These are phyloP conservation scores for Tetramorium simillimum DNA, from an alignment of 1,140 invertebrate genomes.

Conservation along the genomic window DNA sequence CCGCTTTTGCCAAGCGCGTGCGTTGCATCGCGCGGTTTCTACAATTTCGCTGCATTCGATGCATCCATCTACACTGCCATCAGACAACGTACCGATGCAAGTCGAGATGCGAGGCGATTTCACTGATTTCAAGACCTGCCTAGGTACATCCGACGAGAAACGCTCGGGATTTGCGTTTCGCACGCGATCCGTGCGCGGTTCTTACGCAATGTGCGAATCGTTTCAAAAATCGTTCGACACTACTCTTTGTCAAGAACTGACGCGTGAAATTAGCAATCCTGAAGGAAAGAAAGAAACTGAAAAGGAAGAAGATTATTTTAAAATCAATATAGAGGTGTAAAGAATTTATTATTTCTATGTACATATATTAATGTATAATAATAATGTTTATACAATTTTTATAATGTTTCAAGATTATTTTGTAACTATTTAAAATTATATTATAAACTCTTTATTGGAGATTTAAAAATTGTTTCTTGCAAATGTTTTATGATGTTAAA, in stretches of 20 bases:
- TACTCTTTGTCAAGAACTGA: neutral
- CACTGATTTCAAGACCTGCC: slow-evolving; percentile 14
- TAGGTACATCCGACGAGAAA: slow-evolving; percentile 5
- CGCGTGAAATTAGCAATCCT: neutral
- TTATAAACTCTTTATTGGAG: too few relatives aligned
- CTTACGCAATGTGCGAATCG: slow-evolving; percentile 15
- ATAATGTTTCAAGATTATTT: too few relatives aligned
- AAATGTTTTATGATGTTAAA: too few relatives aligned
- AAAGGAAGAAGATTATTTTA: neutral
- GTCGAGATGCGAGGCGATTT: slow-evolving; percentile 37
- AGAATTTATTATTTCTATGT: neutral
- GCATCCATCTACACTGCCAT: neutral
- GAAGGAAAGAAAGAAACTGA: neutral
- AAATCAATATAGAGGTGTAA: neutral
- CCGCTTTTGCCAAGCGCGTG: slow-evolving; percentile 44
- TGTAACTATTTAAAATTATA: too few relatives aligned
- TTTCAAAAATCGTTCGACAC: neutral
- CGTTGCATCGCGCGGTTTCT: slow-evolving; percentile 21
- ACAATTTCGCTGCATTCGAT: slow-evolving; percentile 38
- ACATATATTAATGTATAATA: too few relatives aligned
- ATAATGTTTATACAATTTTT: too few relatives aligned
- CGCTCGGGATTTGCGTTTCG: slow-evolving; percentile 9
- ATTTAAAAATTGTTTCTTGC: too few relatives aligned
- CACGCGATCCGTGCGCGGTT: slow-evolving; percentile 19
- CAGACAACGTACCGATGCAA: neutral